phyloP scores from a whole-genome alignment of 2,797 vertebrate genomes.

The Lophotriccus pileatus region DNA sequence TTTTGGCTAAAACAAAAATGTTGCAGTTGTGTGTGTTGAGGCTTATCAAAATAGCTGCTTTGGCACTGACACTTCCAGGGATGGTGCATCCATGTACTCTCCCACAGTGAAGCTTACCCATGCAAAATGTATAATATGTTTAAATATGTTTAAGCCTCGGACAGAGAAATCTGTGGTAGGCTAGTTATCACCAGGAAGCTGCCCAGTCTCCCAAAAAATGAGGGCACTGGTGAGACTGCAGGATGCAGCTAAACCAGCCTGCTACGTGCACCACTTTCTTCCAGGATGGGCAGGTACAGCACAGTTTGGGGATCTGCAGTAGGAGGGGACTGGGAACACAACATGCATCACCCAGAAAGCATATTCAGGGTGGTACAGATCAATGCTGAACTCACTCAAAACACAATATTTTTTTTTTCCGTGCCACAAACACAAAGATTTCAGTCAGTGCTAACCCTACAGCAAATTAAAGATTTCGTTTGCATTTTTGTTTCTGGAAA shows the following conservation, averaged over 20 bases:
- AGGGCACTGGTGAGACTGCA: not conserved
- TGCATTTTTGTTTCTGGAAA: not conserved
- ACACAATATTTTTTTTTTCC: not conserved
- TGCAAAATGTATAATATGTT: not conserved
- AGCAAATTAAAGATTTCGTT: not conserved
- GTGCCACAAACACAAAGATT: not conserved
- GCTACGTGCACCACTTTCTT: fast-evolving
- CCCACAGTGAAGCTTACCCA: not conserved
- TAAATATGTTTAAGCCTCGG: not conserved
- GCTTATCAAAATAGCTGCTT: not conserved
- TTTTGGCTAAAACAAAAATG: not conserved
- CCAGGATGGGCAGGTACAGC: too few species aligned
- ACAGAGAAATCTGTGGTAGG: not conserved
- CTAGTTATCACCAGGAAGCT: not conserved
- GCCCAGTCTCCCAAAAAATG: not conserved
- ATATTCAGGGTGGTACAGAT: too few species aligned
- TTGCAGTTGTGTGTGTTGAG: not conserved
- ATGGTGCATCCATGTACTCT: not conserved
- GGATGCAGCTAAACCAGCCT: not conserved
- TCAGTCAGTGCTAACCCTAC: not conserved
- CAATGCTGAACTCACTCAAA: not conserved
- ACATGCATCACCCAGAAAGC: not conserved
- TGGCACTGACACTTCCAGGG: not conserved
- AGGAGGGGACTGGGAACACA: not conserved
- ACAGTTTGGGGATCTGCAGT: not conserved